Conservation (phyloP, 1,140 invertebrate species). For the Platorchestia sp. region DNA sequence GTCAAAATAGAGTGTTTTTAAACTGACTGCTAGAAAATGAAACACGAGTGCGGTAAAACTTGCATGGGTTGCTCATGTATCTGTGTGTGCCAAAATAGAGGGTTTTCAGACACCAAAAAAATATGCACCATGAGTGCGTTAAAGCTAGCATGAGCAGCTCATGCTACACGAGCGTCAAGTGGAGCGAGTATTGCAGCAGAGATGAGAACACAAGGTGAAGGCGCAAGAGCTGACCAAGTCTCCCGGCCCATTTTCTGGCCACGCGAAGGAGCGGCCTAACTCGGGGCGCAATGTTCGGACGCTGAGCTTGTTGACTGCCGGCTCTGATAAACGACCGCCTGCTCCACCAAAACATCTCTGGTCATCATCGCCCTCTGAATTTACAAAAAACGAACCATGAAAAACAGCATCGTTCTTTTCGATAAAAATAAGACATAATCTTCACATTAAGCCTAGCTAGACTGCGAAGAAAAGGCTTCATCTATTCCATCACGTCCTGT, state of each 20-base stretch:
- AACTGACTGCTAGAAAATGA: no score
- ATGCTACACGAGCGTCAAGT: no score
- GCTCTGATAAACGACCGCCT: background rate
- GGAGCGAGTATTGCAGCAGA: no score
- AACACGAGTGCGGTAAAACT: no score
- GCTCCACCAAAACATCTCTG: background rate
- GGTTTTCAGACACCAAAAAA: no score
- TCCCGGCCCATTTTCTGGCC: background rate
- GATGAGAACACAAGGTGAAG: no score
- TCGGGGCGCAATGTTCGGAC: background rate
- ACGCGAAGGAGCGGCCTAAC: background rate
- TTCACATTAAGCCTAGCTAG: background rate
- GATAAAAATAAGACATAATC: background rate
- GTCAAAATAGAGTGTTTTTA: no score
- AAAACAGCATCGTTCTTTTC: background rate
- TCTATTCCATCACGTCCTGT: no score
- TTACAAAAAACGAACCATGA: background rate
- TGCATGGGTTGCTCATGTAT: no score
- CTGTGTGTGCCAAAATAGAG: no score
- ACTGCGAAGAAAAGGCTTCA: background rate
- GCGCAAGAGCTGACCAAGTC: background rate
- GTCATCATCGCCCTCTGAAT: conserved; percentile 31
- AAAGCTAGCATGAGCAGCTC: no score
- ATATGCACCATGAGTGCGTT: no score
- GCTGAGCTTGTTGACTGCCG: background rate